Evolutionary conservation across 2,888 invertebrate genomes (phyloP).

Genomic region (Idaea aversata): DNA sequence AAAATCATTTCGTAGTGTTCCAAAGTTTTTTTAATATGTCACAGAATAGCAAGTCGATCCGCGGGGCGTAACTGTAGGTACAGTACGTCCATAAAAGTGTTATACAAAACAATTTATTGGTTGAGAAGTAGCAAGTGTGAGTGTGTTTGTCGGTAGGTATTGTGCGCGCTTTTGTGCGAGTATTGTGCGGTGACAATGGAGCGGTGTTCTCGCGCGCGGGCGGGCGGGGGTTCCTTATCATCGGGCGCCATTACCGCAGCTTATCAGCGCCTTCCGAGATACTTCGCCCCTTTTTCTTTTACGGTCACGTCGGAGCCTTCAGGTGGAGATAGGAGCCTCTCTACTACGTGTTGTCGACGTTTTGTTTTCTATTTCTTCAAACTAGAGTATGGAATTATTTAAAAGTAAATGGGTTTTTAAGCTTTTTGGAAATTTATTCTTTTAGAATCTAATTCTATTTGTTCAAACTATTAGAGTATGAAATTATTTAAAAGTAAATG

Average conservation of each 20-base stretch:
- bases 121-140: constrained; percentile 54
- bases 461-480: not conserved
- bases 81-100: constrained; percentile 42
- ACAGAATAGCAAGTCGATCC: not conserved
- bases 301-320: constrained; percentile 71
- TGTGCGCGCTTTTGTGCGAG: constrained; percentile 69
- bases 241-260: constrained; percentile 73
- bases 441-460: not conserved
- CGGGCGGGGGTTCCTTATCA: constrained; percentile 75
- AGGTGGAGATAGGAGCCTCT: constrained; percentile 50
- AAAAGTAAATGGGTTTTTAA: not conserved
- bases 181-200: constrained; percentile 67
- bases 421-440: not conserved
- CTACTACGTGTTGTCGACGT: constrained; percentile 38
- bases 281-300: constrained; percentile 77
- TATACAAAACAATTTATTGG: constrained; percentile 61
- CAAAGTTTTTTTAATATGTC: not conserved
- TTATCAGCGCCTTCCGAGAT: constrained; percentile 74
- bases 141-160: constrained; percentile 54
- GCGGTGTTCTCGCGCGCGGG: constrained; percentile 74
- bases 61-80: constrained; percentile 18
- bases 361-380: constrained; percentile 23
- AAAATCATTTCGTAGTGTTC: too few species aligned
- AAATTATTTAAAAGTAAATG: not conserved
- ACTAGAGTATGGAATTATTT: not conserved